Evolutionary conservation across 1,140 invertebrate genomes (phyloP).

Genomic region (Drosophila eugracilis): DNA sequence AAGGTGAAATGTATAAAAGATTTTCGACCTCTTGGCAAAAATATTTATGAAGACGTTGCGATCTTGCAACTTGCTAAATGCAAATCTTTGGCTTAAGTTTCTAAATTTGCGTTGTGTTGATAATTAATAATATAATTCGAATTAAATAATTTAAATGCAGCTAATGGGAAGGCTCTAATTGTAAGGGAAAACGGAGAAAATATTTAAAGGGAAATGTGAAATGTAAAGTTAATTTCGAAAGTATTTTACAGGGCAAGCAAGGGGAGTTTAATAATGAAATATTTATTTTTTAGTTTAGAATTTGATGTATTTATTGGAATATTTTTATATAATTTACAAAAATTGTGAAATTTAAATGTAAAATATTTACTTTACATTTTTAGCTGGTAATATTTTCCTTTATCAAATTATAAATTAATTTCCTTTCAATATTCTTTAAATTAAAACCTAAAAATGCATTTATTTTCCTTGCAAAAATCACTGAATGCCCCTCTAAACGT

Average conservation of each 20-base stretch:
- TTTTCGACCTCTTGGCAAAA: constrained; percentile 3
- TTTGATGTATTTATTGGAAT: background rate
- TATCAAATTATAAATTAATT: no score
- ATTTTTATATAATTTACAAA: background rate
- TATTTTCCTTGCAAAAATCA: no score
- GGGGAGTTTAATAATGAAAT: no score
- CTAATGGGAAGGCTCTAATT: no score
- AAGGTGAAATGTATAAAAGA: constrained; percentile 4
- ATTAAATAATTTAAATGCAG: no score
- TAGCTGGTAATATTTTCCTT: no score
- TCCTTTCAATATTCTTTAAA: no score
- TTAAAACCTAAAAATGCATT: background rate
- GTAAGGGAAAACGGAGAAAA: no score
- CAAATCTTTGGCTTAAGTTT: background rate
- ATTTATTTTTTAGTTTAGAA: background rate
- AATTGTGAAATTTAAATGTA: background rate
- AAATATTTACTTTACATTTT: background rate
- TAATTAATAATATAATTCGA: no score
- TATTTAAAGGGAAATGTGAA: no score
- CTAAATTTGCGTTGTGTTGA: background rate
- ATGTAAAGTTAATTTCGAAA: background rate
- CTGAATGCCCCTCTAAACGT: background rate
- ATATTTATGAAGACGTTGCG: background rate
- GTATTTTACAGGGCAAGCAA: background rate
- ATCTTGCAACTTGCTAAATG: no score